phyloP scores from a whole-genome alignment of 2,113 vertebrate species.

The Limanda limanda region DNA sequence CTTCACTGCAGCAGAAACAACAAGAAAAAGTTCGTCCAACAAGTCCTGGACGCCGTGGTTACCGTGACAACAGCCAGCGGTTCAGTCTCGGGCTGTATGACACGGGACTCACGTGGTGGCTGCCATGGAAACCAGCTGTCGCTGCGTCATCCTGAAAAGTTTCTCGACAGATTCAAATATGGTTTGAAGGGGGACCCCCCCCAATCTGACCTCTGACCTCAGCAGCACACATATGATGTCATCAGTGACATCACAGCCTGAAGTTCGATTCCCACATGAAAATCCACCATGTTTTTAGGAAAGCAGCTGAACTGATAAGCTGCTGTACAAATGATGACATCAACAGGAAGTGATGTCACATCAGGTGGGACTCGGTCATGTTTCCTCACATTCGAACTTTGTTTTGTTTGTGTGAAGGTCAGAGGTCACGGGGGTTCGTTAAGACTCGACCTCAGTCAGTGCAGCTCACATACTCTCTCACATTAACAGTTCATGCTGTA shows the following conservation, averaged over 20 bases:
- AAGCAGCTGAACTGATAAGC: no score
- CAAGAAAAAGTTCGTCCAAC: neutral
- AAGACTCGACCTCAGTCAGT: constrained; percentile 60
- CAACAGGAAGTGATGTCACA: neutral
- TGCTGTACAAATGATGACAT: neutral
- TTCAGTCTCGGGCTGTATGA: neutral
- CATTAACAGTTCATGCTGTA: constrained; percentile 61
- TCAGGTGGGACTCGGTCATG: neutral
- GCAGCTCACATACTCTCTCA: constrained; percentile 18
- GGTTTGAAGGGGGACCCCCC: constrained; percentile 9
- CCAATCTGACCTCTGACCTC: constrained; percentile 16
- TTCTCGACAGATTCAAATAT: neutral
- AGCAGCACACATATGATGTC: neutral
- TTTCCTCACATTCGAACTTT: neutral
- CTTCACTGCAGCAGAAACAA: constrained; percentile 48
- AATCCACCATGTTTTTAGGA: no score
- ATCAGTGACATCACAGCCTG: constrained; percentile 11
- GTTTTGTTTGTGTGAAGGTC: neutral
- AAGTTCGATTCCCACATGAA: no score
- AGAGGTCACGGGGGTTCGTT: constrained; percentile 35
- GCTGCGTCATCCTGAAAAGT: neutral
- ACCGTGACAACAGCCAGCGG: neutral
- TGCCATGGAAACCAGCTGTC: no score
- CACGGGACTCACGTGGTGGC: no score
- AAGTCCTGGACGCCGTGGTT: neutral